Percentiles rank a stretch among this genome's conserved stretches.
Evolutionary conservation across 2,888 invertebrate species (phyloP).

Genomic region (Tetanocera ferruginea): DNA sequence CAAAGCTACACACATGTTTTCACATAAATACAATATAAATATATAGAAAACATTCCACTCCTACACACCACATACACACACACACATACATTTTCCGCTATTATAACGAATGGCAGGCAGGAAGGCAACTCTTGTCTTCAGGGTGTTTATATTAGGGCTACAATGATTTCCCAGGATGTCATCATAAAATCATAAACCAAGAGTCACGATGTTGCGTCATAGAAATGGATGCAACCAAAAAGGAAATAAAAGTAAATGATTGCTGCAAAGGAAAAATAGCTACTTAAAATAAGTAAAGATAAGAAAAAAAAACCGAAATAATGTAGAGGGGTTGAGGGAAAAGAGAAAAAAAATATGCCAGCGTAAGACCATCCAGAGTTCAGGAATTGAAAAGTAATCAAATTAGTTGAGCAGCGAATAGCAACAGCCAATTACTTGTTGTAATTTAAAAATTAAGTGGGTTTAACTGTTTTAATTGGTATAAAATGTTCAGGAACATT

Average conservation of each 20-base stretch:
- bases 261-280: too few species aligned
- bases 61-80: not conserved
- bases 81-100: constrained; percentile 23
- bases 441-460: too few species aligned
- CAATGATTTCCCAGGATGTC: constrained; percentile 57
- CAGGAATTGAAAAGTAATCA: too few species aligned
- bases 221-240: not conserved
- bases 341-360: not conserved
- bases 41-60: not conserved
- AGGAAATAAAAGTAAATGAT: constrained; percentile 9
- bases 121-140: constrained; percentile 47
- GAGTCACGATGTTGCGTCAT: not conserved
- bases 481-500: too few species aligned
- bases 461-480: too few species aligned
- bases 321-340: not conserved
- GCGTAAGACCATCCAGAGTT: not conserved
- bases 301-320: constrained; percentile 8
- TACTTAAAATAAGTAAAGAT: not conserved
- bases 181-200: constrained; percentile 46
- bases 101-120: constrained; percentile 45
- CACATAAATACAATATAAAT: not conserved
- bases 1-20: not conserved
- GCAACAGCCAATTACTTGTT: too few species aligned
- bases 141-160: constrained; percentile 52
- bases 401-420: too few species aligned